Evolutionary conservation across 1,140 invertebrate species (phyloP), one percentile per base, ranked within the genome.

Genomic region (Spodoptera litura): DNA sequence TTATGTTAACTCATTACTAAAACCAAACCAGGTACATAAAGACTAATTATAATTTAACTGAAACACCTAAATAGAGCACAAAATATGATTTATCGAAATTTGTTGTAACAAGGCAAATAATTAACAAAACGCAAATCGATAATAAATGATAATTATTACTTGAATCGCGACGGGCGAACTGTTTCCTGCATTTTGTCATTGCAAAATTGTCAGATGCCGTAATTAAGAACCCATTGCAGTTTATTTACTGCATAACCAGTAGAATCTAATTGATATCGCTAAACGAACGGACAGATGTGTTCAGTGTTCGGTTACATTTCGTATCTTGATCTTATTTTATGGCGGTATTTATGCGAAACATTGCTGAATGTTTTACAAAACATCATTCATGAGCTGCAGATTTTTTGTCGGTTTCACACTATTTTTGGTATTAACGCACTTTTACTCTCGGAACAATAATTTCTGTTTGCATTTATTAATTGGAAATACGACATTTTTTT

Each of bases 321-420:
- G 66, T 70, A 70, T 70, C 44, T 53, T 12, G 15, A 70, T 70
- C 66, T 70, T 53, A 31, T 70, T 70, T 55, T 31, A 70, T 70
- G 44, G 20, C 20, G 27, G 3, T 12, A 31, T 70, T 27, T 70
- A 10, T 15, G 25, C 51, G 49, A 52, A 70, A 53, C 44, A 52
- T 70, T 52, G 49, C 25, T 12, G 6, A 31, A 31, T 66, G 62
- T 66, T 64, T 66, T 49, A 15, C 61, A 49, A 64, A 49, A 64
- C 61, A 64, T 64, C 61, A 35, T 64, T 49, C 61, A 15, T 38
- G 13, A 64, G 8, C 35, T 64, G 61, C 15, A 25, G 15, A 15
- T 20, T 64, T 44, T 44, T 64, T 35, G n/a, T 38, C 38, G 38
- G 9, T 10, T 44, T 44, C 4, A 31, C 25, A 61, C 9, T 13